phyloP scores from a whole-genome alignment of 2,113 vertebrate species.

The Lepus americanus region DNA sequence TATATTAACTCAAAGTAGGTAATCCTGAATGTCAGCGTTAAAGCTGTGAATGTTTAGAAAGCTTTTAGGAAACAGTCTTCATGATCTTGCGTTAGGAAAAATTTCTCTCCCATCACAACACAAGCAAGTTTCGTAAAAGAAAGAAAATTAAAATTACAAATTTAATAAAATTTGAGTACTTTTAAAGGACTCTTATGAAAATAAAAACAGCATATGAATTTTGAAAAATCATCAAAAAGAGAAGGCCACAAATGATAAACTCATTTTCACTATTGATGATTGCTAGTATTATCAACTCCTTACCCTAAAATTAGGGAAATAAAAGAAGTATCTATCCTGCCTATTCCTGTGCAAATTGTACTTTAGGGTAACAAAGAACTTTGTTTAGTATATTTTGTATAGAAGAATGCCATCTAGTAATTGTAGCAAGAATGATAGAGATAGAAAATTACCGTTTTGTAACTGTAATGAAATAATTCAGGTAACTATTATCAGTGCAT shows the following conservation, averaged over 20 bases:
- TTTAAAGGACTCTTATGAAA: not conserved
- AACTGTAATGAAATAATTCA: not conserved
- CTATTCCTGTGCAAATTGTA: not conserved
- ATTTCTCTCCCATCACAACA: not conserved
- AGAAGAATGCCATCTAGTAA: not conserved
- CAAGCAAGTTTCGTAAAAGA: not conserved
- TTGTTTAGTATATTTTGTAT: not conserved
- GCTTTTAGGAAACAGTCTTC: not conserved
- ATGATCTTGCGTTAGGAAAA: not conserved
- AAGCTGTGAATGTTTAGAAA: not conserved
- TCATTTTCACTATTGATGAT: not conserved
- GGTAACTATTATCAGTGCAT: not conserved
- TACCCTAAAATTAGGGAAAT: slow-evolving; percentile 2
- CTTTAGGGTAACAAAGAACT: not conserved
- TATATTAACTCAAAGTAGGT: not conserved
- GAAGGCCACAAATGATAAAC: not conserved
- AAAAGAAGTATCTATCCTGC: not conserved
- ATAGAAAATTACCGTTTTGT: not conserved
- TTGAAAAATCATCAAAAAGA: not conserved
- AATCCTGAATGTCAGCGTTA: not conserved
- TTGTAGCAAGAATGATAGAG: not conserved
- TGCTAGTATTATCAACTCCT: not conserved
- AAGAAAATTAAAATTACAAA: not conserved
- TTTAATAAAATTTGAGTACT: not conserved
- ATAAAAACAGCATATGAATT: not conserved